Base-by-base conservation (phyloP, 2,113 vertebrate genomes). In the Esox niger region DNA sequence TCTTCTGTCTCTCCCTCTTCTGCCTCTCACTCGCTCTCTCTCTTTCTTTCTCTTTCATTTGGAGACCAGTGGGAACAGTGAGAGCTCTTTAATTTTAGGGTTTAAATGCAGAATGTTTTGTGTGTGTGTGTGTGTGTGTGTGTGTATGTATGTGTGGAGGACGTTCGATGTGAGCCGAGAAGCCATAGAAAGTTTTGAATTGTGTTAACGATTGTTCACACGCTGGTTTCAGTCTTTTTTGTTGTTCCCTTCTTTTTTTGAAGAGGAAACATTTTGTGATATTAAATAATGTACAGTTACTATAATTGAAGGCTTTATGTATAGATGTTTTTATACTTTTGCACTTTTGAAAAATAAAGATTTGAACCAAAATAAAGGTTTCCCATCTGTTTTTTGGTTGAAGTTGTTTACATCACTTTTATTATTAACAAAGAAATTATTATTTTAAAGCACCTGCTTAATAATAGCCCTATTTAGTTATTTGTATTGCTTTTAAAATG, bases 311-410 rank as follows among this genome's bases (percentile, higher is more conserved):
- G 38, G 27, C 74, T 43, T 63, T 79, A 62, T 81, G 84, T 86
- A 88, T 73, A 75, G 64, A 75, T 84, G 75, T 90, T 91, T n/a
- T 88, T 82, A 85, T 87, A 88, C 83, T 89, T 90, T 91, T 89
- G 90, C 90, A 91, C 88, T 91, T 89, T 70, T 89, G 82, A 69
- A 84, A 62, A 90, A 90, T 88, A 88, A 88, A 88, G 85, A 25
- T 81, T 81, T 74, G 66, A 73, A 62, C 32, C 31, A 61, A 84
- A 87, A 80, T 75, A 75, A 10, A 62, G 46, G 26, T 17, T 61
- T 29, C 9, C 64, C 17, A 75, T 32, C 74, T 57, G 33, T 73
- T 47, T 78, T 69, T 56, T 10, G 20, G 38, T 5, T 27, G 2
- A n/a, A n/a, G n/a, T 29, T 60, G 7, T 38, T 79, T 82, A 11